These are phyloP conservation scores for Stigmatopora argus DNA, from an alignment of 2,113 vertebrate species.

Conservation along the genomic window DNA sequence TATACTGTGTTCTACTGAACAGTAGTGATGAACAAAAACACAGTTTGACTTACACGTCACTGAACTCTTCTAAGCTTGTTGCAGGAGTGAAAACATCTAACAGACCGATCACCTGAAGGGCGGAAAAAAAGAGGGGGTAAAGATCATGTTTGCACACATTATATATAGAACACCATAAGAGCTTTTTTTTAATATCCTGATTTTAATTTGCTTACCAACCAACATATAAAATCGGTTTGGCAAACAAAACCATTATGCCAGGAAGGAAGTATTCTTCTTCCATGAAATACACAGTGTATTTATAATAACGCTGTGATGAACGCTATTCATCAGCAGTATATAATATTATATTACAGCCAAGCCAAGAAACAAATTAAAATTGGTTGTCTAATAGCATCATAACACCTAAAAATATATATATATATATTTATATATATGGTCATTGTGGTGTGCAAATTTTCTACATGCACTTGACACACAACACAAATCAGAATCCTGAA, in stretches of 20 bases:
- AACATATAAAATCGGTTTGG: neutral
- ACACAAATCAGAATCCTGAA: neutral
- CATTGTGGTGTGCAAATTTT: neutral
- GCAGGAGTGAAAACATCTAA: slow-evolving; percentile 93
- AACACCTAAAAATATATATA: neutral
- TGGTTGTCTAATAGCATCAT: neutral
- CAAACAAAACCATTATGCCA: neutral
- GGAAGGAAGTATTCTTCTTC: neutral
- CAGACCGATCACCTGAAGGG: slow-evolving; percentile 86
- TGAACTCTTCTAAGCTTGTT: slow-evolving; percentile 88
- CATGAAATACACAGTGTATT: neutral
- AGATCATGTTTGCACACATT: slow-evolving; percentile 10
- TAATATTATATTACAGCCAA: neutral
- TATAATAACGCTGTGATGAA: neutral
- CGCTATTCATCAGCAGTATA: neutral
- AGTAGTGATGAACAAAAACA: neutral
- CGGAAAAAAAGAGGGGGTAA: slow-evolving; percentile 5
- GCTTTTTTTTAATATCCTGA: neutral
- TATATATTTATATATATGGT: neutral
- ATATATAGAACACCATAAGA: neutral
- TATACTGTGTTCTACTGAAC: neutral
- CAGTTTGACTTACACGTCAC: slow-evolving; percentile 86
- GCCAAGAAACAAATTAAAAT: neutral
- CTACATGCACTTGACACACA: neutral
- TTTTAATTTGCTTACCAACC: neutral